Evolutionary conservation across 2,888 invertebrate species (phyloP), one percentile per base, ranked within the genome.

Genomic region (Megamerina dolium): DNA sequence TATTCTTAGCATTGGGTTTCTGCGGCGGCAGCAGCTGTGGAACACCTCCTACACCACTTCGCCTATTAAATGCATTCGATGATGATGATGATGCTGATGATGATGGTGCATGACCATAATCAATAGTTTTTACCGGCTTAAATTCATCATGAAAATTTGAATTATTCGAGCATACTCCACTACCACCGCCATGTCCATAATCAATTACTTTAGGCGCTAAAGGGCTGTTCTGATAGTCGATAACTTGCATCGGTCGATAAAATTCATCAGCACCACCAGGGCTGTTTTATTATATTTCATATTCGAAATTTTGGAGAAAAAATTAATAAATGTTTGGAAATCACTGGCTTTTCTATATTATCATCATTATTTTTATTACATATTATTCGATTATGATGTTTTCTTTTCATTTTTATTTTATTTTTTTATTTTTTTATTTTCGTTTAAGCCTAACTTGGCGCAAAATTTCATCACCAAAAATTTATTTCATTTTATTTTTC

Each of bases 221-320:
- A 45, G 62, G 49, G 64, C 78, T 81, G 66, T 84, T 84, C 53
- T 81, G 80, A 73, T 85, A 85, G 70, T 85, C 83, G 56, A 83
- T 78, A 51, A 84, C 78, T 58, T 79, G 75, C 30, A 77, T 74
- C 50, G 83, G 77, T 38, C 75, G 74, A 62, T 73, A 74, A 56
- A 79, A 67, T 43, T 75, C 74, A 51, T 76, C 76, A 43, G 75
- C 75, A 51, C 76, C 75, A 36, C 48, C 51, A 39, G 52, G 48
- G 52, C 53, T 54, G 53, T 49, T 52, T 44, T 50, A 48, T 52
- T 55, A 42, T 37, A 31, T 41, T 44, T 44, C 37, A 29, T 45
- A 45, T 47, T 49, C 51, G 46, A 48, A 51, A 47, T 51, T 52
- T 53, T 40, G 37, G 33, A 49, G 47, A 45, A 46, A 46, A 39